Evolutionary conservation across 2,888 invertebrate species (phyloP), one percentile per base, ranked within the genome.

Genomic region (Mesopsocus fuscifrons): DNA sequence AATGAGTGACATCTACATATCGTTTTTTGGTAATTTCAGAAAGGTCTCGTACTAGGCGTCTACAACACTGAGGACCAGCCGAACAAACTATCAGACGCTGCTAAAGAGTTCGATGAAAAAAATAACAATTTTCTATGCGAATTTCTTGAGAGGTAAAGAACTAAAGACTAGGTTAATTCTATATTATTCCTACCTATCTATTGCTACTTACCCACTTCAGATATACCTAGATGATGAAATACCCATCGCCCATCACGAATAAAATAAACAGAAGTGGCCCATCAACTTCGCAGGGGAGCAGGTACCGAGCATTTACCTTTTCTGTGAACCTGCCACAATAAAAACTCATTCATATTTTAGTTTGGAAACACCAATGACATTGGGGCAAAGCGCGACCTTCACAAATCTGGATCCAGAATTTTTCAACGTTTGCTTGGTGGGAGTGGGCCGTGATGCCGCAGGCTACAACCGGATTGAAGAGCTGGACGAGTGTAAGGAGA

Each of bases 401-500:
- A 41, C 46, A 26, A 49, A 49, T 18, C 21, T 49, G 26, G 42
- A 46, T 2, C 13, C 20, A 15, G 46, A 48, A 13, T 49, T 42
- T 33, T 49, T 46, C 26, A 47, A 44, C 9, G 43, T 49, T n/a
- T 47, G 47, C 4, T 42, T 49, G 4, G 46, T 45, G 1, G 47
- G 47, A 8, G 22, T 44, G 8, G 49, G 49, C 6, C 42, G 43
- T 13, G 49, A 49, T 42, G 43, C 40, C 9, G 46, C 35, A 16
- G 46, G 46, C 11, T 49, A 41, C 43, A 49, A 49, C 35, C 45
- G 46, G 32, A 44, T 44, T 9, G 49, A 49, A 45, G 42, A 34
- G 5, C 35, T 49, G 23, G 49, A 49, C 44, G 49, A 49, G 38
- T 49, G 49, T 33, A 46, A 46, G 20, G 49, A 49, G 42, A 48